Evolutionary conservation across 2,113 vertebrate species (phyloP).

Genomic region (Pseudolaguvia tuberculata): DNA sequence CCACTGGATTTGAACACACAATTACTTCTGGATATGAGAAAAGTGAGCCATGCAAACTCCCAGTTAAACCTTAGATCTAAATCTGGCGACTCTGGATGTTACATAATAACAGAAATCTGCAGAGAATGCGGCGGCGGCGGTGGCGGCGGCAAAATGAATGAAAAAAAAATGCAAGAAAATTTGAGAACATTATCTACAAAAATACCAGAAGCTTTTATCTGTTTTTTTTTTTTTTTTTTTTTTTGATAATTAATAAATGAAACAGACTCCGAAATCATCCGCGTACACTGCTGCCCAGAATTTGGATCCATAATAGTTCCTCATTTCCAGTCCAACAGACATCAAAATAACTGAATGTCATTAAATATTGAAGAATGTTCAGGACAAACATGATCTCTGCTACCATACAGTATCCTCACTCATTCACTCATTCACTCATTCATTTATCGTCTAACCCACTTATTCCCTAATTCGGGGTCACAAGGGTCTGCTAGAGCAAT

Average conservation of each 20-base stretch:
- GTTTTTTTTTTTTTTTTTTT: background rate
- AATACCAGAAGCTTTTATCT: background rate
- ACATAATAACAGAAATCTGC: background rate
- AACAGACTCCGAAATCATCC: background rate
- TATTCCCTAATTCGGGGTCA: too few species aligned
- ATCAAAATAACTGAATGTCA: conserved; percentile 35
- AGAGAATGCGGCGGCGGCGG: background rate
- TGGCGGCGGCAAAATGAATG: too few species aligned
- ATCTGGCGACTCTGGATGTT: background rate
- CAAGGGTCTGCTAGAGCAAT: too few species aligned
- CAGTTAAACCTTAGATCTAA: background rate
- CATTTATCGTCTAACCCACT: too few species aligned
- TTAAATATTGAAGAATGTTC: conserved; percentile 19
- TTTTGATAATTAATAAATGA: too few species aligned
- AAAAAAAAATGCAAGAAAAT: background rate
- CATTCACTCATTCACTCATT: too few species aligned
- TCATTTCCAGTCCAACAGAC: background rate
- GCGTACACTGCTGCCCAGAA: background rate
- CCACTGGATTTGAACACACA: background rate
- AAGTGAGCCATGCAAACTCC: background rate
- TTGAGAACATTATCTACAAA: conserved; percentile 5
- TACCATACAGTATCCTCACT: background rate
- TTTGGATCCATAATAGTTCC: background rate
- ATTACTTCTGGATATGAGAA: background rate
- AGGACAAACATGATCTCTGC: background rate